Evolutionary conservation across 2,888 invertebrate species (phyloP), one percentile per base, ranked within the genome.

Genomic region (Tetropium fuscum): DNA sequence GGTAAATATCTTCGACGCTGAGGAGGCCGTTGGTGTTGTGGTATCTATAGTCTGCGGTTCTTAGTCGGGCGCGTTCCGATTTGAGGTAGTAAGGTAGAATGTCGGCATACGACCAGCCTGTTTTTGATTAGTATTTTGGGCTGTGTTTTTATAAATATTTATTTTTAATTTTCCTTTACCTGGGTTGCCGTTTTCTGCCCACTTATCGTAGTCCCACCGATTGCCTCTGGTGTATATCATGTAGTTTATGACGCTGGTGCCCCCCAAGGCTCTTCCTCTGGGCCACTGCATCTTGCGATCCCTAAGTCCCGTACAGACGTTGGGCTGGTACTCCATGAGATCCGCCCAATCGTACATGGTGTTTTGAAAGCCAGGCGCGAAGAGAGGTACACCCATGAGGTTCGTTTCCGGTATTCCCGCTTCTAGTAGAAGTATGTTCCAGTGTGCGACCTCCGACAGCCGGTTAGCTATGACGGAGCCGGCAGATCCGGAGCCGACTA

Each of bases 401-500:
- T 27, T 11, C 4, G 51, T 51, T n/a, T 51, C 51, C 16, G 51
- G 40, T 1, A 11, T 40, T 1, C 51, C 51, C 16, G 51, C 51
- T 38, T 51, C 51, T 18, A 51, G n/a, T 8, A 51, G 27, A 6
- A 51, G 51, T 16, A 51, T n/a, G 16, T 8, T 49, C 57, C 27
- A 51, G n/a, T 51, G 38, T 19, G 11, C 10, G n/a, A 43, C 13
- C 18, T 56, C 48, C 1, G 49, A 49, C 2, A 56, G 34, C 8
- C 45, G 19, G 45, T 49, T 48, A 25, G 49, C 56, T 18, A 95
- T 64, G 0, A 95, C 93, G 0, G 92, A 87, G 0, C 95, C 95
- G 0, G 94, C 94, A 0, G 93, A 92, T 0, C 95, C 95, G 1
- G 88, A 92, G 0, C 95, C 95, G 18, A 95, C 85, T 11, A 94